Base-by-base conservation (phyloP, 2,113 vertebrate species). In the Aythya baeri region DNA sequence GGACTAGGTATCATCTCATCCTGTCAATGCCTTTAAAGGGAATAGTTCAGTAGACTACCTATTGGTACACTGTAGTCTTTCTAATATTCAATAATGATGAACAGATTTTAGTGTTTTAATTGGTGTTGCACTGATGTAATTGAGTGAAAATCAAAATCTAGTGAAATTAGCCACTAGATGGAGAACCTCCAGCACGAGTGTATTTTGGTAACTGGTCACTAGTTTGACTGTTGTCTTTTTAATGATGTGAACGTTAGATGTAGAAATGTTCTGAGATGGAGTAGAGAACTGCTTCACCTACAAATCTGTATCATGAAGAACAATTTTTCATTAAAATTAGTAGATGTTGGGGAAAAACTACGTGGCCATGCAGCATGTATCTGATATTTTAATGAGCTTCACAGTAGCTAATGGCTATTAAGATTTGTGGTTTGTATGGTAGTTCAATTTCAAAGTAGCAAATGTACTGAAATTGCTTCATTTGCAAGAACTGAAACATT, bases 281-380 rank as follows among this genome's bases (percentile, higher is more conserved):
- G 22, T 9, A 59, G 44, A 49, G 54, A 92, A 31, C 34, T 52
- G 49, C 26, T 74, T 57, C 26, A 17, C 59, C 49, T 70, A 22
- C 34, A 52, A 31, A 29, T 88, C 46, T 32, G 15, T 5, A 10
- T 15, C 34, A 29, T 72, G 25, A 32, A 66, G 26, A 80, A 17
- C 11, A 27, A 36, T 1, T 32, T 50, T 70, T 63, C 44, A 41
- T 63, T 52, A 27, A 36, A 27, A 32, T 44, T 9, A 11, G 67
- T 44, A 52, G 54, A 25, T 20, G 6, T 3, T 55, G 44, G 1
- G 1, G 67, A 52, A 62, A n/a, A 79, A 5, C 38, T 66, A 8
- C 17, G 8, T 44, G 80, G 36, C n/a, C 34, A 54, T 0, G 12
- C 1, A 2, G 46, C 31, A 13, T 6, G 0, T 5, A 7, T 3